Evolutionary conservation across 92 coral and sea anemone genomes (phyloP).

Genomic region (Diadumene lineata): DNA sequence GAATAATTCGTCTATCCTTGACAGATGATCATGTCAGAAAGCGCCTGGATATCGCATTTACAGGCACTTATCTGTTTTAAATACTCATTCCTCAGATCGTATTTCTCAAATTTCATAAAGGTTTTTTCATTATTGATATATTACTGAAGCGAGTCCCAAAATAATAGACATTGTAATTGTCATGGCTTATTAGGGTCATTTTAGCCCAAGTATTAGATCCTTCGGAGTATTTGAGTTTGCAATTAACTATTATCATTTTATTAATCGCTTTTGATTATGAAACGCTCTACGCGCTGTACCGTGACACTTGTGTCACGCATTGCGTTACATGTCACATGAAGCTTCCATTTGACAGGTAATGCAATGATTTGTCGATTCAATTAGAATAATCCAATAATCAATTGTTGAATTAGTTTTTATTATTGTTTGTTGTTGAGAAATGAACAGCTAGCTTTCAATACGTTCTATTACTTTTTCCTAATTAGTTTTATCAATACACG

Average conservation of each 20-base stretch:
- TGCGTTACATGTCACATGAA: neutral
- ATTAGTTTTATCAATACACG: too few species aligned
- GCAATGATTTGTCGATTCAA: too few species aligned
- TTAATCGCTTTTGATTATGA: conserved; percentile 1
- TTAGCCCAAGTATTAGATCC: neutral
- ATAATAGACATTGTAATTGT: neutral
- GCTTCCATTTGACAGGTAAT: too few species aligned
- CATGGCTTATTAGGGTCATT: conserved; percentile 8
- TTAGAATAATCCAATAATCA: too few species aligned
- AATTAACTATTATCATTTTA: conserved; percentile 6
- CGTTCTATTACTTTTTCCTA: too few species aligned
- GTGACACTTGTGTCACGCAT: conserved; percentile 6
- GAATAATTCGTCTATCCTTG: neutral
- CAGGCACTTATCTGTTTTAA: neutral
- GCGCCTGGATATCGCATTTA: neutral
- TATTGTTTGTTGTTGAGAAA: too few species aligned
- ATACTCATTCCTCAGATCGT: neutral
- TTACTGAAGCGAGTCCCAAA: neutral
- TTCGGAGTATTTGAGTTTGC: neutral
- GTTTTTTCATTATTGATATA: neutral
- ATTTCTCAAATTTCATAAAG: too few species aligned
- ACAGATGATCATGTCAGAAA: neutral
- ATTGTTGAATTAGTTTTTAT: too few species aligned
- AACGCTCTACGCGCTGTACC: conserved; percentile 5
- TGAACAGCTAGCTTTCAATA: too few species aligned